Evolutionary conservation across 2,797 vertebrate genomes (phyloP), one percentile per base, ranked within the genome.

Genomic region (Sebastes hubbsi): DNA sequence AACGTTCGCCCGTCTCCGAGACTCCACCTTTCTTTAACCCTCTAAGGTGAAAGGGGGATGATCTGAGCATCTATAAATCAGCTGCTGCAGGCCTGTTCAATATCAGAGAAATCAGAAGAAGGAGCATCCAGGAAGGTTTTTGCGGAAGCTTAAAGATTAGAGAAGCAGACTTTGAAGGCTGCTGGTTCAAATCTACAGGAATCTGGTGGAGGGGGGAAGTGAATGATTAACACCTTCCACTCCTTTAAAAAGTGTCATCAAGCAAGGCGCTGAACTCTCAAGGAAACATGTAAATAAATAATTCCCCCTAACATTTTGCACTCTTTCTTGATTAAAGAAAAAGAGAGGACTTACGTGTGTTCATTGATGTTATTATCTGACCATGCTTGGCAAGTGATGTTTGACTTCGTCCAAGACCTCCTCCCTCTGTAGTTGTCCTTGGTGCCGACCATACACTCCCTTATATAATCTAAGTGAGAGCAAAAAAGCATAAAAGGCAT

Each of bases 311-410:
- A 5, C 8, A 67, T 52, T 60, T 59, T 22, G 3, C 32, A 30
- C 49, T 24, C 1, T 9, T 49, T 42, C 27, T 20, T 24, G 3
- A 22, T 54, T 6, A 42, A 42, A 42, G 24, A 72, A 46, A 72
- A 63, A 59, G 55, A 77, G 34, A 74, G 24, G 22, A 92, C 96
- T 97, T 96, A 99, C 98, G 96, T 98, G 95, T 99, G 98, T 76
- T 99, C 98, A 25, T 99, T 98, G 82, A 98, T 98, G 90, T 97
- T 97, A 91, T 97, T 98, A 84, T 98, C 98, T 89, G 95, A 97
- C 98, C 98, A 99, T 8, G 97, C 95, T 87, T 99, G 98, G 91
- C 98, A 99, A 63, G 95, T 95, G 81, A 98, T 96, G 90, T 98
- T 98, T 16, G 96, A 98, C 94, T 94, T 98, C 2, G 98, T 99